Percentiles rank a stretch among this genome's conserved stretches.
Evolutionary conservation across 2,113 vertebrate genomes (phyloP).

Genomic region (Corythaeola cristata): DNA sequence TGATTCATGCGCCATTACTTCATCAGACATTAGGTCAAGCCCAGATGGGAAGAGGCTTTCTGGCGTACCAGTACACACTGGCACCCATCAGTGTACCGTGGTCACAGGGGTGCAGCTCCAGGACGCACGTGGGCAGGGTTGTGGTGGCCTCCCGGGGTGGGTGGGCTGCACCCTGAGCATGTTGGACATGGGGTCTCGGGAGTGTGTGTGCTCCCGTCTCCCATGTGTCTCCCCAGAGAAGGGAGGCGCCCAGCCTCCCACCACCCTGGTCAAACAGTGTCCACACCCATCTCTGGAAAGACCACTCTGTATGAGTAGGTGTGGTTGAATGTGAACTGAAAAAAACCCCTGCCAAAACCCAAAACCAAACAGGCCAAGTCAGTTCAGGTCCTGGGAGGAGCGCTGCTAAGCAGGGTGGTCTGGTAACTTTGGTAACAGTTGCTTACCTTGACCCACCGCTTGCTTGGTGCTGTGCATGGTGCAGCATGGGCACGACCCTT

Average conservation of each 20-base stretch:
- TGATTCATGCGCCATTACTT: conserved; percentile 34
- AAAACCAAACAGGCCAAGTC: no score
- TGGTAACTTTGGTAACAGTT: neutral
- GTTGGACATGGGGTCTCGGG: fast-evolving
- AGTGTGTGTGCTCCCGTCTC: fast-evolving
- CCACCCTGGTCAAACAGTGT: neutral
- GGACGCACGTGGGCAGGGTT: neutral
- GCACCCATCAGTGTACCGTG: fast-evolving
- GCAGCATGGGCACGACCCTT: neutral
- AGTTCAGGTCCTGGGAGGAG: neutral
- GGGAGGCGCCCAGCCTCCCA: neutral
- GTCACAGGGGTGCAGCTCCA: neutral
- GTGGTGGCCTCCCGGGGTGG: neutral
- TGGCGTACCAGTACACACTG: fast-evolving
- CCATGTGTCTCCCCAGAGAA: fast-evolving
- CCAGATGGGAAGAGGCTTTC: neutral
- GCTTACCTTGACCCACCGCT: neutral
- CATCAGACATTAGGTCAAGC: neutral
- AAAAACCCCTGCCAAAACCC: neutral
- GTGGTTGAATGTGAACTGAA: neutral
- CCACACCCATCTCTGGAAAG: neutral
- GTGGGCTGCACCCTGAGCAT: neutral
- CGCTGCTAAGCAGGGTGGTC: neutral
- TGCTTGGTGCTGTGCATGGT: neutral
- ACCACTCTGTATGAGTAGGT: neutral